Evolutionary conservation across 2,797 vertebrate genomes (phyloP).

Genomic region (Naso thynnoides): DNA sequence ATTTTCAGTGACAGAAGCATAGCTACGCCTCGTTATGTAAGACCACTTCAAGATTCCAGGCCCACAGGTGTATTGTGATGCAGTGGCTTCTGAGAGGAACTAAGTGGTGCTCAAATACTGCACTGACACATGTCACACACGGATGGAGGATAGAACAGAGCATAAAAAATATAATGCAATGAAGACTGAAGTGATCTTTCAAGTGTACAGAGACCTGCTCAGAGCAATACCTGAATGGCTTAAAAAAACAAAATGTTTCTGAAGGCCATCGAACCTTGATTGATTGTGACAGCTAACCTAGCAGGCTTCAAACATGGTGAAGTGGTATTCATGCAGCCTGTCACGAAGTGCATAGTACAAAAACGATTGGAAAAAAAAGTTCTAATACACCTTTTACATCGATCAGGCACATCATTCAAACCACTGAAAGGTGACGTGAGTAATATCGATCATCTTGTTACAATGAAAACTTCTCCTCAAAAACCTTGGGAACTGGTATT

Average conservation of each 20-base stretch:
- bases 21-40: conserved; percentile 10
- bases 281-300: neutral
- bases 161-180: conserved; percentile 21
- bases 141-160: neutral
- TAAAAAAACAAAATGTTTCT: neutral
- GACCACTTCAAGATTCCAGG: conserved; percentile 16
- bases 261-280: conserved; percentile 7
- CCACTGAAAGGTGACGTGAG: no score
- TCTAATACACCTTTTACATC: neutral
- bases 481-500: no score
- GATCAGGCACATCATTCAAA: no score
- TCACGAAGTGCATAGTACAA: neutral
- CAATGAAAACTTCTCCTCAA: no score
- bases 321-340: conserved; percentile 18
- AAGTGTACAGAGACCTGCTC: neutral
- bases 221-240: neutral
- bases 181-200: conserved; percentile 1
- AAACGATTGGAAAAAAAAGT: neutral
- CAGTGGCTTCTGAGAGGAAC: conserved; percentile 6
- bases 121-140: conserved; percentile 3
- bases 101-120: conserved; percentile 2
- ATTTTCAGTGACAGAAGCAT: neutral
- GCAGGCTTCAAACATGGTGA: neutral
- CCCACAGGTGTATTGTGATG: neutral
- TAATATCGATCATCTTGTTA: no score